phyloP scores from a whole-genome alignment of 1,140 invertebrate species.

The Anoplolepis gracilipes region DNA sequence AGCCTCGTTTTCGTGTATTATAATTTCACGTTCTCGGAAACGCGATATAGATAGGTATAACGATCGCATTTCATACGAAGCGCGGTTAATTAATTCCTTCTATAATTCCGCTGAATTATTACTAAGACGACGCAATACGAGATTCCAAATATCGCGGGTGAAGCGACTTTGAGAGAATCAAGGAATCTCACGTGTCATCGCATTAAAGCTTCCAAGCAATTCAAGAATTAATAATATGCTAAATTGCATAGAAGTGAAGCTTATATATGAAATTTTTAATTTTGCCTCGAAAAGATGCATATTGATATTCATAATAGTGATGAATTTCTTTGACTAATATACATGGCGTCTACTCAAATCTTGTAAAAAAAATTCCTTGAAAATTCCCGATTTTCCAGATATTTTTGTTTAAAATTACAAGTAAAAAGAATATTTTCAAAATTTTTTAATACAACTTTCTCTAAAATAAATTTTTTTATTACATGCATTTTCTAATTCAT shows the following conservation, averaged over 20 bases:
- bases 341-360: no score
- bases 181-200: not conserved
- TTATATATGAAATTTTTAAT: not conserved
- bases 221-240: not conserved
- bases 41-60: not conserved
- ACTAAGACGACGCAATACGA: not conserved
- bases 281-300: not conserved
- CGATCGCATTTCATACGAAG: slow-evolving; percentile 6
- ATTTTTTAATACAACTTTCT: no score
- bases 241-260: not conserved
- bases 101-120: slow-evolving; percentile 24
- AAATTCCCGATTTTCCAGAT: no score
- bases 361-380: no score
- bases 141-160: not conserved
- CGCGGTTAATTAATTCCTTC: slow-evolving; percentile 29
- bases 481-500: no score
- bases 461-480: no score
- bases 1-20: not conserved
- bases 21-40: slow-evolving; percentile 15
- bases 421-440: no score
- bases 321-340: not conserved
- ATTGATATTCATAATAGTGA: not conserved
- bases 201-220: not conserved
- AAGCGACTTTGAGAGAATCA: not conserved
- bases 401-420: no score